Base-by-base conservation (phyloP, 2,113 vertebrate genomes). In the Carassius auratus region DNA sequence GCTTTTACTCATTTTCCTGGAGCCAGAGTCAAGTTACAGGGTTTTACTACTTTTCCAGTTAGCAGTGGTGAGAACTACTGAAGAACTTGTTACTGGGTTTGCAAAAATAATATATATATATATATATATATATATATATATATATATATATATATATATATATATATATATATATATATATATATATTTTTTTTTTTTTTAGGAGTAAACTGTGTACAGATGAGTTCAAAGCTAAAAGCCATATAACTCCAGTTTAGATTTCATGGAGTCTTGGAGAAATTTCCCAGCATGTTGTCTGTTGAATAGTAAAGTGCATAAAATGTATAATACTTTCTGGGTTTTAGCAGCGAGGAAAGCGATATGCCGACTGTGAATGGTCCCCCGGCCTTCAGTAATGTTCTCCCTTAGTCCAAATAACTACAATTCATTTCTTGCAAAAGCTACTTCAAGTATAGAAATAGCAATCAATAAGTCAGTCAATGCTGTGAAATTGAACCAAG, bases 381-480 rank as follows among this genome's bases (percentile, higher is more conserved):
- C 71, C 26, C 15, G 15, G 78, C 69, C 42, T n/a, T 75, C 69
- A 73, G 68, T 86, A 71, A 86, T 86, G 81, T 59, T 79, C 74
- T 84, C 50, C 55, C 73, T 79, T 42, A 42, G 81, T 45, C 64
- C 80, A 84, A 87, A 87, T 87, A 75, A 80, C 86, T 79, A 84
- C 82, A 73, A 87, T 87, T 79, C 81, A 87, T 87, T 84, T 87
- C 64, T 84, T 73, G 75, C 23, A 30, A 87, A 87, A 84, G 81
- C 86, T 75, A 84, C 75, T 50, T 76, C 76, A 81, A 81, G 83
- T 87, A 85, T 71, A 85, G 76, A 38, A 87, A 85, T 81, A 87
- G 77, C 86, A 81, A 87, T 87, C 76, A 85, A 87, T 87, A 87
- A 85, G 83, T 23, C 83, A 84, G 68, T 87, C 86, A 84, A 81